Evolutionary conservation across 1,140 invertebrate species (phyloP), one percentile per base, ranked within the genome.

Genomic region (Whitmania pigra): DNA sequence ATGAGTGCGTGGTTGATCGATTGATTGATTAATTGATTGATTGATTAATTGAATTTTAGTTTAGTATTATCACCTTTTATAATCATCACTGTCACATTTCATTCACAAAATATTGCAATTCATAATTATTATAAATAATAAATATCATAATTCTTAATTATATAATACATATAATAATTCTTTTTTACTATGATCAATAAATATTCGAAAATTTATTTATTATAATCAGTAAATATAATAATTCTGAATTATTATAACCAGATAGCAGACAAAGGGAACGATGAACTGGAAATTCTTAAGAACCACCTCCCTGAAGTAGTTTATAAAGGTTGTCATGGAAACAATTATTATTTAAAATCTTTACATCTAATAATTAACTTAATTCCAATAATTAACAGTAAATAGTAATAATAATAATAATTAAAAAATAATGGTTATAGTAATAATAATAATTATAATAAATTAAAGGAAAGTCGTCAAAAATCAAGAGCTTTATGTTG

Each of bases 401-500:
- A 63, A 63, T 63, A 13, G 11, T 22, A 63, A 63, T 63, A 17
- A 17, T 49, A 49, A 49, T 11, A 49, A 49, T 13, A 49, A 3
- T 49, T 5, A 7, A 11, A 7, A 15, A 49, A 49, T 11, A 3
- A 36, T 36, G 2, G 6, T 36, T 36, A 36, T 36, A 36, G 6
- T 36, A 36, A 4, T 57, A 25, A 4, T 9, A 57, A 20, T 9
- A 9, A 57, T 20, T 20, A n/a, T 60, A 6, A 60, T 22, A 18
- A 63, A 63, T 74, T 76, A 22, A 72, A 79, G 77, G 75, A 68
- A 67, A 76, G 25, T 71, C 72, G 20, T 73, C 69, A 0, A 63
- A 72, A n/a, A 69, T 79, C 36, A 69, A 54, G n/a, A 74, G 73
- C 15, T 54, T 80, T 36, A 55, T 73, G 1, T 18, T 81, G 0